phyloP scores from a whole-genome alignment of 1,140 invertebrate species.

The Sarcophaga peregrina region DNA sequence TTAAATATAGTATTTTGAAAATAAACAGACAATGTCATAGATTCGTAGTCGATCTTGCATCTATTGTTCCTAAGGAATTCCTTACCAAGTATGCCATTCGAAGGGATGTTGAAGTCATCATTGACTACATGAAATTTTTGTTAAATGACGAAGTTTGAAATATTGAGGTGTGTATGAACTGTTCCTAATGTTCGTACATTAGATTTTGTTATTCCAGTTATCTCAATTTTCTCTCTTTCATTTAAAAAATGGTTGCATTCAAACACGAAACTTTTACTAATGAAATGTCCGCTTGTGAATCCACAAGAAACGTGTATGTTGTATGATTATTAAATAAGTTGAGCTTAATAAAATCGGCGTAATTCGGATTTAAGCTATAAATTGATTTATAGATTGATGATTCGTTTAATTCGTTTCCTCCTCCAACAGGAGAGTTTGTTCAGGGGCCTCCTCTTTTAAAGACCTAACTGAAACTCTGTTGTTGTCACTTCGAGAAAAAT shows the following conservation, averaged over 20 bases:
- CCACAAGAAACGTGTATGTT: neutral
- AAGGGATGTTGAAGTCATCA: conserved; percentile 2
- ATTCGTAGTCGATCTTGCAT: neutral
- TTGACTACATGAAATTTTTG: neutral
- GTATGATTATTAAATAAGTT: too few relatives aligned
- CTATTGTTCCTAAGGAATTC: neutral
- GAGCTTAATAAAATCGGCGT: neutral
- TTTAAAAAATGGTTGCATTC: neutral
- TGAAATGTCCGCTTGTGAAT: neutral
- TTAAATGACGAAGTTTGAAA: neutral
- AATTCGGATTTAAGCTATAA: neutral
- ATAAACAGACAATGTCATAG: neutral
- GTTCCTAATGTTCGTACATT: neutral
- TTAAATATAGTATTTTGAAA: neutral
- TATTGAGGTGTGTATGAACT: neutral
- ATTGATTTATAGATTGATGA: neutral
- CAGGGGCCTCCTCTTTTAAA: conserved; percentile 29
- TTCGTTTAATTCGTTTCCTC: neutral
- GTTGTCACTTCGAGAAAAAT: neutral
- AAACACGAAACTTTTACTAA: neutral
- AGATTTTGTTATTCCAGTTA: neutral
- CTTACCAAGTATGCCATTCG: neutral
- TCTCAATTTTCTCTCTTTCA: neutral
- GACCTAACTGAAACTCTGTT: neutral
- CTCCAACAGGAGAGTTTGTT: neutral